phyloP scores from a whole-genome alignment of 2,888 invertebrate species.

The Corbicula japonica region DNA sequence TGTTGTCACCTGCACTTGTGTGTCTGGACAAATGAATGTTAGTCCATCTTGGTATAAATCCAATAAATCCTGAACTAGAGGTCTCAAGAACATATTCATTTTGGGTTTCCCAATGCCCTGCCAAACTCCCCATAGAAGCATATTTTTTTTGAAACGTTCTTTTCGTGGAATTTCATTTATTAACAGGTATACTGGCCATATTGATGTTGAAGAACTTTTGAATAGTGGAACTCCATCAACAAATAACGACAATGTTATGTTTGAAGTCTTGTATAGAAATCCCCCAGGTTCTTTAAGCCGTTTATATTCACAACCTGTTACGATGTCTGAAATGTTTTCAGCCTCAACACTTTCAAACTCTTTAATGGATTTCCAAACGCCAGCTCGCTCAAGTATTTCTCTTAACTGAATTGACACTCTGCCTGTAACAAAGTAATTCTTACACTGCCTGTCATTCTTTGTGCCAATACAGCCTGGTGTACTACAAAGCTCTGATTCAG shows the following conservation, averaged over 20 bases:
- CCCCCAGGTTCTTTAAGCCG: conserved; percentile 28
- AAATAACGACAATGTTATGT: conserved; percentile 40
- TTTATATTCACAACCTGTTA: conserved; percentile 17
- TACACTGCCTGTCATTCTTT: background rate
- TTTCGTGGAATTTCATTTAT: conserved; percentile 48
- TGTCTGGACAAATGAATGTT: background rate
- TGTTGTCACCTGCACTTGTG: background rate
- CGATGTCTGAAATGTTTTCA: conserved; percentile 32
- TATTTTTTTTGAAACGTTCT: conserved; percentile 41
- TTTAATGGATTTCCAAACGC: conserved; percentile 31
- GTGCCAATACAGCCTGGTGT: conserved; percentile 32
- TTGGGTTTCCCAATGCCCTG: conserved; percentile 34
- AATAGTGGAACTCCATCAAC: conserved; percentile 26
- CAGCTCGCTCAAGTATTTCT: conserved; percentile 27
- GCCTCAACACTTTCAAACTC: background rate
- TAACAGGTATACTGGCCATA: conserved; percentile 56
- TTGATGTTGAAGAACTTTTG: conserved; percentile 36
- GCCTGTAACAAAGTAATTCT: conserved; percentile 31
- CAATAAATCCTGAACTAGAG: conserved; percentile 39
- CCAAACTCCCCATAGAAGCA: conserved; percentile 32
- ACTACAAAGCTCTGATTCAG: conserved; percentile 6
- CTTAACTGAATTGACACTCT: conserved; percentile 19
- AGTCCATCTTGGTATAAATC: conserved; percentile 22
- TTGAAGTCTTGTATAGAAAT: conserved; percentile 21
- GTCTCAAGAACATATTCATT: conserved; percentile 53